phyloP scores from a whole-genome alignment of 2,888 invertebrate species.

The Allygus modestus region DNA sequence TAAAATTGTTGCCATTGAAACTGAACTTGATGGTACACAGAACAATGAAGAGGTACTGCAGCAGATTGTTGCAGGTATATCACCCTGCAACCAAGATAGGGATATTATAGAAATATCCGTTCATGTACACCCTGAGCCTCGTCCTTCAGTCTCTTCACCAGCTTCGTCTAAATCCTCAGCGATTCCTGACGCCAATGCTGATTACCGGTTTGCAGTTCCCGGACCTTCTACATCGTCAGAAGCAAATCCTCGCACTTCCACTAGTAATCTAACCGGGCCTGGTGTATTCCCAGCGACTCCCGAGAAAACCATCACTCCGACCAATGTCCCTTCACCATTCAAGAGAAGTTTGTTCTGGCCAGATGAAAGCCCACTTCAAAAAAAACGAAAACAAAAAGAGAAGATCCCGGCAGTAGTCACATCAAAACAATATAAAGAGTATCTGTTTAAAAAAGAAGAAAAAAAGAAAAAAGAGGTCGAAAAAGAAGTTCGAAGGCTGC shows the following conservation, averaged over 20 bases:
- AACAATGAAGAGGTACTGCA: too few relatives aligned
- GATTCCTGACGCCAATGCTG: neutral
- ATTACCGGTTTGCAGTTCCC: neutral
- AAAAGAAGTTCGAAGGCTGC: neutral
- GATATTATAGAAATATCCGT: too few relatives aligned
- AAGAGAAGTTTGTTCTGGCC: slow-evolving; percentile 36
- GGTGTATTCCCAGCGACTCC: too few relatives aligned
- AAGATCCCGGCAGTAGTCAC: slow-evolving; percentile 23
- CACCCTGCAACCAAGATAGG: too few relatives aligned
- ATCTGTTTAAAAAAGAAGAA: neutral
- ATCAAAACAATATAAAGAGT: slow-evolving; percentile 5
- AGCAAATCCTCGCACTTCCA: too few relatives aligned
- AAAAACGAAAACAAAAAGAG: slow-evolving; percentile 32
- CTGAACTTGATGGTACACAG: too few relatives aligned
- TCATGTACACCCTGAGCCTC: too few relatives aligned
- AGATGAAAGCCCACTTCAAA: slow-evolving; percentile 24
- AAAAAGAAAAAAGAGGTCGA: neutral
- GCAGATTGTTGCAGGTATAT: too few relatives aligned
- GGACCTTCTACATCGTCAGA: neutral
- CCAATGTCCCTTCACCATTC: slow-evolving; percentile 25
- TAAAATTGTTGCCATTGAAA: too few relatives aligned
- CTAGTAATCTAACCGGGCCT: too few relatives aligned
- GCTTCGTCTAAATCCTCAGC: too few relatives aligned
- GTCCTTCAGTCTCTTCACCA: too few relatives aligned
- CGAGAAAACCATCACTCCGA: neutral